Base-by-base conservation (phyloP, 35 echinoderm and acorn worm genomes). In the Strongylocentrotus purpuratus region DNA sequence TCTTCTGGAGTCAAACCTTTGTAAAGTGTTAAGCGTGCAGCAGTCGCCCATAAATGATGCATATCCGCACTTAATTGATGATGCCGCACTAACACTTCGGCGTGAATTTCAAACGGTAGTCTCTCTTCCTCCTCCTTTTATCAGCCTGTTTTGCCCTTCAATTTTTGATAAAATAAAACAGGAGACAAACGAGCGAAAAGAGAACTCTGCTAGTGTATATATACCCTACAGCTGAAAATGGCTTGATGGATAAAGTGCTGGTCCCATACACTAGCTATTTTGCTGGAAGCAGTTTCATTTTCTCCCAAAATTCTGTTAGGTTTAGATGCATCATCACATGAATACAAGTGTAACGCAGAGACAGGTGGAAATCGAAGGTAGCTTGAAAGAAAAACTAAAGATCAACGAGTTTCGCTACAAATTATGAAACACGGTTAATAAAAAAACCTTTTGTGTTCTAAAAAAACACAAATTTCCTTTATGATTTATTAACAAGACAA, bases 51-150 rank as follows among this genome's bases (percentile, higher is more conserved):
- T 93, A 47, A 93, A 93, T 93, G 91, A 93, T 93, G 91, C 91
- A 93, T 93, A 58, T 93, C 91, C 91, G 91, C 31, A 46, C 91
- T 93, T 93, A 93, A 93, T 93, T 93, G 91, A 93, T 93, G 91
- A 93, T 50, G 48, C 91, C 48, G 91, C 91, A 89, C 48, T 93
- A 8, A 46, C 91, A 58, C 91, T 46, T 58, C 91, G 48, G 91
- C 45, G 91, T 58, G 91, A 93, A 58, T 89, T 41, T 89, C 87
- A 89, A 89, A 89, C 32, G 87, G 33, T 89, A 89, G 32, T 47
- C 91, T 93, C 48, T 46, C 31, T 93, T 46, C 45, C 91, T 93
- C 48, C 48, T 93, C 91, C 48, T 58, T 93, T 58, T 58, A 32
- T 58, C 91, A 48, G 45, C 48, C 46, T 52, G 28, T 93, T 48